Base-by-base conservation (phyloP, 2,888 invertebrate genomes). In the Melanostoma scalare region DNA sequence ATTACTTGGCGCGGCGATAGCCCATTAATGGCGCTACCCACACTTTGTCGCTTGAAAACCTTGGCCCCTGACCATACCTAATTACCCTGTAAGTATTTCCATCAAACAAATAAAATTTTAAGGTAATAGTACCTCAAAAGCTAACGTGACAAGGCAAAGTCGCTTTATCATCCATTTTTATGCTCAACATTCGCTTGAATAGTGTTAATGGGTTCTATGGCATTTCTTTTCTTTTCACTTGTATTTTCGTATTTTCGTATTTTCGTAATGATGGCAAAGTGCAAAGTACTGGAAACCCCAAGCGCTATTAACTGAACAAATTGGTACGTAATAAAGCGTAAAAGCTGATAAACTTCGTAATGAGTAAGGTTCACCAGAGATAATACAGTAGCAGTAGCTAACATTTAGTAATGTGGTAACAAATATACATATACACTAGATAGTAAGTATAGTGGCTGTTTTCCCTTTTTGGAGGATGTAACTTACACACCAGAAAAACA, bases 261-360 rank as follows among this genome's bases (percentile, higher is more conserved):
- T 38, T 38, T 38, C 20, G 55, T 2, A 33, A 9, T 9, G 10
- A 35, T 20, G 31, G 20, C 38, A 4, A 55, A 38, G 38, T 40
- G 56, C 40, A 58, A 5, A 42, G 42, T 9, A 31, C 9, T 46
- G 46, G 46, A 46, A 46, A 20, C 0, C 20, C 20, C 20, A 20
- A 20, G 20, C 20, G 20, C 53, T 46, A 55, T 9, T 30, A 73
- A 48, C 38, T 31, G 6, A 40, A 55, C 53, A 76, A 76, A 68
- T 75, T 60, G 60, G 44, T 75, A 53, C 52, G 61, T 69, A 76
- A 69, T 76, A 76, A 76, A 58, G 46, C 68, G 68, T 68, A 46
- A 68, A 52, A 68, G 52, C 68, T 68, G 68, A 76, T 68, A 75
- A 75, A 75, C 46, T 55, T 68, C 46, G 52, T 61, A 60, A 69